Conservation (phyloP, 2,888 invertebrate genomes). For the Cephus sareptanus region DNA sequence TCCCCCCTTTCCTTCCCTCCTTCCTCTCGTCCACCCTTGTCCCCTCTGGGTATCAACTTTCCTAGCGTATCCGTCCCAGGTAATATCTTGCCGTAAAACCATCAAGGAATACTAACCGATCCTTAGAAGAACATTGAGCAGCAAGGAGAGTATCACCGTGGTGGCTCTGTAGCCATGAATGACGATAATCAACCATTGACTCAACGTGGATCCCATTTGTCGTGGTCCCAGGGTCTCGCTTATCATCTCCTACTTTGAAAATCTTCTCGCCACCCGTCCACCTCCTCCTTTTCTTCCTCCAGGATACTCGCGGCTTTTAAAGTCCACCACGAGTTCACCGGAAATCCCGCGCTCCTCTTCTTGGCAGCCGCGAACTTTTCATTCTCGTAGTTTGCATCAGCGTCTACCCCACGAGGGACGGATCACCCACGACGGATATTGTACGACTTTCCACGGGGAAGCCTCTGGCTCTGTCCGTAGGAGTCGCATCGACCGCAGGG, state of each 20-base stretch:
- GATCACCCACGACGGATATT: not conserved
- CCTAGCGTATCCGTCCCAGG: not conserved
- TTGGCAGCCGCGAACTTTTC: not conserved
- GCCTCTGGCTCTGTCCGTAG: not conserved
- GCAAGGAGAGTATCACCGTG: constrained; percentile 55
- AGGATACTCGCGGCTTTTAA: not conserved
- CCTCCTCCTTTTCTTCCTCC: not conserved
- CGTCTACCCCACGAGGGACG: not conserved
- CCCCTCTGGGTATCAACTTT: not conserved
- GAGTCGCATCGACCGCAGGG: not conserved
- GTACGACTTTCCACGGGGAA: not conserved
- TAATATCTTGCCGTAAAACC: not conserved
- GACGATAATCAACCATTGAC: constrained; percentile 53
- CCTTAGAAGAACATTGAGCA: constrained; percentile 58
- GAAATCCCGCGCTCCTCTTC: not conserved
- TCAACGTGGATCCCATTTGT: constrained; percentile 56
- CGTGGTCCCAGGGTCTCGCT: constrained; percentile 55
- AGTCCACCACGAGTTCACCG: not conserved
- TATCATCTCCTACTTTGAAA: constrained; percentile 46
- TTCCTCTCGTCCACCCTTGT: not conserved
- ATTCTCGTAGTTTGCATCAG: not conserved
- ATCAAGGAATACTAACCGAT: constrained; percentile 51
- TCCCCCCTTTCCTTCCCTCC: not conserved
- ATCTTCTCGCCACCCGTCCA: not conserved
- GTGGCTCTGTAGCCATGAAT: constrained; percentile 55